Percentiles rank a stretch among this genome's conserved stretches.
Evolutionary conservation across 2,113 vertebrate species (phyloP).

Genomic region (Tupaia tana): DNA sequence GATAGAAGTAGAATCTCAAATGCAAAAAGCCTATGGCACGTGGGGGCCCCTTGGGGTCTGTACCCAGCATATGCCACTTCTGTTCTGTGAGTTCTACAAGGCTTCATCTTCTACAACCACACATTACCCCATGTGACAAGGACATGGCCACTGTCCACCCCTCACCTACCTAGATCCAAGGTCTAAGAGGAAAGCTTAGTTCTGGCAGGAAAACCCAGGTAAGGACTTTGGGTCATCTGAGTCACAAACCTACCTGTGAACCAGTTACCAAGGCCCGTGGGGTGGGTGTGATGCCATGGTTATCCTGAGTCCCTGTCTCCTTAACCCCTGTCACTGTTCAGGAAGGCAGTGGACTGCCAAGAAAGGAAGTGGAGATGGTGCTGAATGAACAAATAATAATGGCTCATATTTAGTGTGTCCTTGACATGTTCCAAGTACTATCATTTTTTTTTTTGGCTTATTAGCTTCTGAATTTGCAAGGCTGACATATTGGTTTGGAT

Average conservation of each 20-base stretch:
- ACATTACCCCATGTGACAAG: neutral
- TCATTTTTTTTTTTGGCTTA: neutral
- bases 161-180: neutral
- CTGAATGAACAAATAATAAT: too few relatives aligned
- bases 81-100: neutral
- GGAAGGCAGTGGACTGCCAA: neutral
- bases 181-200: neutral
- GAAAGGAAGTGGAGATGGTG: neutral
- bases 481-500: neutral
- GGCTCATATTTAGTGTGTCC: neutral
- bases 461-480: neutral
- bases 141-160: neutral
- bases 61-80: neutral
- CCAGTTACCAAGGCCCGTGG: neutral
- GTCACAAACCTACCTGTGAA: neutral
- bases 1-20: neutral
- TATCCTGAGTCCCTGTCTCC: neutral
- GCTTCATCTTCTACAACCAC: neutral
- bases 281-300: neutral
- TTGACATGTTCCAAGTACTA: neutral
- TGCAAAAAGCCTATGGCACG: neutral
- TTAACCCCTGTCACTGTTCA: too few relatives aligned
- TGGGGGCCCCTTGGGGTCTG: accelerated
- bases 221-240: neutral
- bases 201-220: neutral